phyloP scores from a whole-genome alignment of 2,888 invertebrate genomes.

The Drymonia ruficornis region DNA sequence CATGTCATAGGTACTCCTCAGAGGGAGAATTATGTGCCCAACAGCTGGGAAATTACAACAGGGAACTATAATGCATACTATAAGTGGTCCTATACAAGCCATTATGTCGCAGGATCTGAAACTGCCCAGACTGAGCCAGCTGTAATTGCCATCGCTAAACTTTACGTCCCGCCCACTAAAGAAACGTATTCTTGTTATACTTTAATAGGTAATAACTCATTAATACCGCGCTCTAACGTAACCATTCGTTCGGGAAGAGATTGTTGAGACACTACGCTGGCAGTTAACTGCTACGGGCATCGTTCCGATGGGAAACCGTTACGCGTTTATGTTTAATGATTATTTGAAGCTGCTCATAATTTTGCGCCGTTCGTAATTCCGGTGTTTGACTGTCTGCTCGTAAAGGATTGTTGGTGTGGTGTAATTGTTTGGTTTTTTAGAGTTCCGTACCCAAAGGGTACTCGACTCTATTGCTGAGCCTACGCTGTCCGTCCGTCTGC shows the following conservation, averaged over 20 bases:
- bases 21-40: too few relatives aligned
- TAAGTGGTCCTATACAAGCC: background rate
- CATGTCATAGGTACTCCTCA: too few relatives aligned
- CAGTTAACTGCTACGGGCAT: slow-evolving; percentile 77
- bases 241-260: slow-evolving; percentile 73
- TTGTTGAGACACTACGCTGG: slow-evolving; percentile 76
- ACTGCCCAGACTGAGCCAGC: background rate
- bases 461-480: too few relatives aligned
- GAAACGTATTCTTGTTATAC: slow-evolving; percentile 70
- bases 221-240: slow-evolving; percentile 74
- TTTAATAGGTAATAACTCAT: slow-evolving; percentile 77
- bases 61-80: too few relatives aligned
- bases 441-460: too few relatives aligned
- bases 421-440: too few relatives aligned
- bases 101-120: background rate
- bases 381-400: slow-evolving; percentile 58
- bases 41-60: too few relatives aligned
- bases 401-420: slow-evolving; percentile 61
- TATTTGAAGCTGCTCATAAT: slow-evolving; percentile 79
- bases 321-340: slow-evolving; percentile 81
- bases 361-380: slow-evolving; percentile 71
- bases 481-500: too few relatives aligned
- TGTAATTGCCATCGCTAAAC: slow-evolving; percentile 41
- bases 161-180: slow-evolving; percentile 57
- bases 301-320: slow-evolving; percentile 79